Evolutionary conservation across 2,888 invertebrate genomes (phyloP).

Genomic region (Andricus quercusramuli): DNA sequence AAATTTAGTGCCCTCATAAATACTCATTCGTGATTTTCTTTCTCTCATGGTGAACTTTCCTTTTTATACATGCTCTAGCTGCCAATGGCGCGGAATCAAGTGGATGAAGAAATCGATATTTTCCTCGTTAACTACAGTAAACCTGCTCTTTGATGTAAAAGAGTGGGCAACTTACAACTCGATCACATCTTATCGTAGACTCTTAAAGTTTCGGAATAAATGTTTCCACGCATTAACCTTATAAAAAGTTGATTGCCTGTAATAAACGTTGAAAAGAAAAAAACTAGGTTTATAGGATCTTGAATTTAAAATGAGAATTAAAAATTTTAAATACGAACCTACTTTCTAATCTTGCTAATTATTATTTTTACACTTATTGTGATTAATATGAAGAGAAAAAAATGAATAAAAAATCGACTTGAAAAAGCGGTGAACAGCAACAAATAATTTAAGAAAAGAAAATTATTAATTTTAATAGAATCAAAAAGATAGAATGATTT

Average conservation of each 20-base stretch:
- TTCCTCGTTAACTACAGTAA: slow-evolving; percentile 39
- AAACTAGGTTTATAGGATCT: background rate
- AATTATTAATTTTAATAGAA: too few species aligned
- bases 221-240: background rate
- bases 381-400: too few species aligned
- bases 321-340: too few species aligned
- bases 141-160: slow-evolving; percentile 18
- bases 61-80: slow-evolving; percentile 34
- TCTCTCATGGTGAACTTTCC: slow-evolving; percentile 28
- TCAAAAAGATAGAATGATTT: too few species aligned
- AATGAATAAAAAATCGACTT: too few species aligned
- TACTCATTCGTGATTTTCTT: slow-evolving; percentile 33
- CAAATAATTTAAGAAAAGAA: too few species aligned
- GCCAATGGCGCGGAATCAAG: slow-evolving; percentile 40
- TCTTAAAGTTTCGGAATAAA: background rate
- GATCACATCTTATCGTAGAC: slow-evolving; percentile 16
- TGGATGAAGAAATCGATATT: slow-evolving; percentile 39
- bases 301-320: background rate
- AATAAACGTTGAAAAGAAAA: background rate
- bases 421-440: too few species aligned
- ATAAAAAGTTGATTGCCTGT: slow-evolving; percentile 19
- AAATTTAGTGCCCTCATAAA: slow-evolving; percentile 31
- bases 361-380: too few species aligned
- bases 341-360: too few species aligned
- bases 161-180: slow-evolving; percentile 3